phyloP scores from a whole-genome alignment of 1,140 invertebrate genomes.

The Oreohelix idahoensis region DNA sequence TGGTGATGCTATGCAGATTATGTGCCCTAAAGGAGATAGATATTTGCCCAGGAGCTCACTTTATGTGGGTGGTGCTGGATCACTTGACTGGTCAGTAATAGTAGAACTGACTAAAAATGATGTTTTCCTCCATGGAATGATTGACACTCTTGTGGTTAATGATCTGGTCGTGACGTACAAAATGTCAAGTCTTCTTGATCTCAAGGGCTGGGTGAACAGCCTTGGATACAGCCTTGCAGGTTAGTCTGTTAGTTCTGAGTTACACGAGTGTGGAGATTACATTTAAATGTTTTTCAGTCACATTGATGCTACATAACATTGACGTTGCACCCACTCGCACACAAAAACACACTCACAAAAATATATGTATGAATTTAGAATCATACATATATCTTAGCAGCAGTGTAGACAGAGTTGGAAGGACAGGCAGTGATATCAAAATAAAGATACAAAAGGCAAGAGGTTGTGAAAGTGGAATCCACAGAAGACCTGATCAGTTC shows the following conservation, averaged over 20 bases:
- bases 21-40: conserved; percentile 2
- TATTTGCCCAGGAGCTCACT: background rate
- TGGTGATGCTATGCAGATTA: conserved; percentile 34
- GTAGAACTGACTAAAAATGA: background rate
- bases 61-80: conserved; percentile 24
- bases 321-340: too few species aligned
- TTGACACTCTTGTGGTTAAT: conserved; percentile 20
- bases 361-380: too few species aligned
- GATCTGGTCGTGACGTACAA: conserved; percentile 25
- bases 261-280: background rate
- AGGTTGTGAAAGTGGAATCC: too few species aligned
- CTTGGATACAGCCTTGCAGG: conserved; percentile 39
- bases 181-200: conserved; percentile 28
- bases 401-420: too few species aligned
- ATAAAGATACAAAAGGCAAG: too few species aligned
- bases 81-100: conserved; percentile 21
- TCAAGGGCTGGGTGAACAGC: conserved; percentile 10
- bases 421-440: too few species aligned
- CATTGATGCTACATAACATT: too few species aligned
- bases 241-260: background rate
- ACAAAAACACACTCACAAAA: too few species aligned
- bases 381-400: too few species aligned
- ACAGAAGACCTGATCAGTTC: too few species aligned
- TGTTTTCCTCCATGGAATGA: background rate
- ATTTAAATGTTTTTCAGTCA: too few species aligned